phyloP scores from a whole-genome alignment of 2,113 vertebrate genomes.

The Nycticebus coucang region DNA sequence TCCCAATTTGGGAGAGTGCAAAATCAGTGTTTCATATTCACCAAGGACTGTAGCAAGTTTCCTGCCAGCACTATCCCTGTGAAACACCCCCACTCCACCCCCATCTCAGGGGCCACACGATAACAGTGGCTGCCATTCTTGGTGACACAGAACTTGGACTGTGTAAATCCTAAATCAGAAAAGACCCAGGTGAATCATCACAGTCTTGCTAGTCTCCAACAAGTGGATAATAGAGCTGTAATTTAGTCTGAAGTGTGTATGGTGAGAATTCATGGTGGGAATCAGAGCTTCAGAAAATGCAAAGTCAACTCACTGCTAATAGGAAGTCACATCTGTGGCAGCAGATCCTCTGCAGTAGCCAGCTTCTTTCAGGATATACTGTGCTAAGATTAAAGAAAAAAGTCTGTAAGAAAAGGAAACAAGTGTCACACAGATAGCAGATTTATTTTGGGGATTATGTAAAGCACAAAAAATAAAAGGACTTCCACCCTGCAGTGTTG shows the following conservation, averaged over 20 bases:
- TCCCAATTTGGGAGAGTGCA: slow-evolving; percentile 1
- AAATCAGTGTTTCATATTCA: neutral
- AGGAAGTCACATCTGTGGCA: slow-evolving; percentile 36
- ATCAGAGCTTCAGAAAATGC: slow-evolving; percentile 37
- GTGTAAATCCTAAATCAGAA: slow-evolving; percentile 56
- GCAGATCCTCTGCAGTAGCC: slow-evolving; percentile 64
- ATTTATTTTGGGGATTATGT: slow-evolving; percentile 78
- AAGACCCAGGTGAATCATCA: slow-evolving; percentile 1
- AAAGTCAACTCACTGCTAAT: slow-evolving; percentile 34
- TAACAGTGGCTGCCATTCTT: slow-evolving; percentile 27
- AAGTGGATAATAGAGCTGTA: slow-evolving; percentile 49
- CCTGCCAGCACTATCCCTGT: neutral
- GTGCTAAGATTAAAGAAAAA: slow-evolving; percentile 61
- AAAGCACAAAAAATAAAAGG: slow-evolving; percentile 73
- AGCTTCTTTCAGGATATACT: slow-evolving; percentile 56
- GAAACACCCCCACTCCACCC: neutral
- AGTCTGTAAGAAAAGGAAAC: slow-evolving; percentile 63
- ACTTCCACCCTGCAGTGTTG: slow-evolving; percentile 63
- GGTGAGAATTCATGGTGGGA: slow-evolving; percentile 31
- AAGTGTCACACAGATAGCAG: slow-evolving; percentile 75
- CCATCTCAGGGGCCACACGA: neutral
- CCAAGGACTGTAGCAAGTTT: neutral
- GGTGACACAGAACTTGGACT: neutral
- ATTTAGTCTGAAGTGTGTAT: slow-evolving; percentile 55
- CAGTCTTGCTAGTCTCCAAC: slow-evolving; percentile 15